Evolutionary conservation across 2,888 invertebrate species (phyloP).

Genomic region (Rhagonycha lutea): DNA sequence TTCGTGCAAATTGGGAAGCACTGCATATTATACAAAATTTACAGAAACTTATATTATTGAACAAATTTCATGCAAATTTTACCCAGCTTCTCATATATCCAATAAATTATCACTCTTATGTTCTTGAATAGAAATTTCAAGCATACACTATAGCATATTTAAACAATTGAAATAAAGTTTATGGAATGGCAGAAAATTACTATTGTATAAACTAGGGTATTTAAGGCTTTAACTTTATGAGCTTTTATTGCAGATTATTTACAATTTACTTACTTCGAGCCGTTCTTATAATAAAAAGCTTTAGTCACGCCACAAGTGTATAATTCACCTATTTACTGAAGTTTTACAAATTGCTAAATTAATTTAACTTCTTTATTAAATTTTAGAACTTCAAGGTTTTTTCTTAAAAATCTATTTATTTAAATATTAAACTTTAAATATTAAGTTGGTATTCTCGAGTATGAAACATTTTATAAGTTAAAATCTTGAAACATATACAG

Average conservation of each 20-base stretch:
- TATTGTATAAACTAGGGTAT: neutral
- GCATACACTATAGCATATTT: neutral
- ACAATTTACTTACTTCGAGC: constrained; percentile 1
- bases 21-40: too few relatives aligned
- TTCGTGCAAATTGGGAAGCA: too few relatives aligned
- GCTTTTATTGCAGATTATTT: neutral
- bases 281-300: constrained; percentile 1
- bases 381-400: neutral
- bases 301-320: neutral
- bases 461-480: neutral
- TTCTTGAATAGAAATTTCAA: neutral
- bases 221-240: neutral
- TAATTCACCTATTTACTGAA: neutral
- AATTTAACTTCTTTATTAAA: neutral
- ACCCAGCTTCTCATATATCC: neutral
- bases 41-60: too few relatives aligned
- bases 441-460: neutral
- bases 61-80: too few relatives aligned
- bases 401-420: neutral
- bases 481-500: too few relatives aligned
- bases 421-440: neutral
- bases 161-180: neutral
- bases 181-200: neutral
- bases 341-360: neutral
- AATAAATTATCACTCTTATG: neutral